Percentiles rank a stretch among this genome's conserved stretches.
These are phyloP conservation scores for Hippoglossus hippoglossus DNA, from an alignment of 2,797 vertebrate genomes.

Conservation along the genomic window DNA sequence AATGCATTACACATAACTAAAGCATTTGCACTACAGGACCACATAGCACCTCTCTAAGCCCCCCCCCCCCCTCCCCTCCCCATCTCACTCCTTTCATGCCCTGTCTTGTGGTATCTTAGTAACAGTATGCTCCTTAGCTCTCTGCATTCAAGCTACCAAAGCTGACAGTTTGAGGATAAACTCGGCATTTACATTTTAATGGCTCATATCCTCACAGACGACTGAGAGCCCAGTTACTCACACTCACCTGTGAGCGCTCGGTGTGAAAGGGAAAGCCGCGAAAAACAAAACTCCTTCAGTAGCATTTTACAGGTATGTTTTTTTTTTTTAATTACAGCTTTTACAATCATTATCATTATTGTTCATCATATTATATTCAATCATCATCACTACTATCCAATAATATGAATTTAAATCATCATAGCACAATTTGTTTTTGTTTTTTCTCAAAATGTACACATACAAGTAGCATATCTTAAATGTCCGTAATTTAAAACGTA, in stretches of 20 bases:
- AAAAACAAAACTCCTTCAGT: conserved; percentile 54
- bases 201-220: neutral
- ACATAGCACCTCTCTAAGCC: neutral
- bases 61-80: no score
- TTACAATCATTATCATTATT: conserved; percentile 85
- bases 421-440: conserved; percentile 81
- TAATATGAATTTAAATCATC: conserved; percentile 86
- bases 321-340: conserved; percentile 86
- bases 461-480: conserved; percentile 89
- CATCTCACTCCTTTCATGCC: no score
- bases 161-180: neutral
- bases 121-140: neutral
- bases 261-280: neutral
- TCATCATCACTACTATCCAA: conserved; percentile 82
- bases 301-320: conserved; percentile 75
- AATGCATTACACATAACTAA: no score
- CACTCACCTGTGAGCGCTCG: conserved; percentile 21
- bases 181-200: neutral
- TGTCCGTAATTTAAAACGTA: conserved; percentile 84
- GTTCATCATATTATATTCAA: conserved; percentile 81
- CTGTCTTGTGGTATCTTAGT: neutral
- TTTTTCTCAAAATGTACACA: conserved; percentile 86
- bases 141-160: neutral
- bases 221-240: neutral
- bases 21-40: no score